A percentile compares a stretch with the other conserved stretches of the same genome.
Conservation (phyloP, 92 coral and sea anemone species). For the Metridium senile region DNA sequence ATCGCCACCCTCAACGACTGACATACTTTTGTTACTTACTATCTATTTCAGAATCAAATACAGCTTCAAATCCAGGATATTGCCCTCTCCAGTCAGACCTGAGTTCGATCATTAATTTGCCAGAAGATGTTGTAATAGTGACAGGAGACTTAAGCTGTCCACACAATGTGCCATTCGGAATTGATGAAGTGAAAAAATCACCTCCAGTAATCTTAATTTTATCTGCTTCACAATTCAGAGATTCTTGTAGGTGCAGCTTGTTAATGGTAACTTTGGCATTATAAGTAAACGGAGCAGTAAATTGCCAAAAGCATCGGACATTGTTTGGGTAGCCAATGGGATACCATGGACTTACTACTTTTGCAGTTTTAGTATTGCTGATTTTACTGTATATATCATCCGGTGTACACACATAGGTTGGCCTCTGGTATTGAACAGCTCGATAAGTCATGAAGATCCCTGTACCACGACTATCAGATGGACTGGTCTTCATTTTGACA, state of each 20-base stretch:
- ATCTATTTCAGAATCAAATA: slow-evolving; percentile 21
- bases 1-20: background rate
- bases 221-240: slow-evolving; percentile 27
- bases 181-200: background rate
- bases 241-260: slow-evolving; percentile 30
- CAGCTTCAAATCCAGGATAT: slow-evolving; percentile 60
- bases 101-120: slow-evolving; percentile 15
- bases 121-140: background rate
- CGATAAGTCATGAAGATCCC: slow-evolving; percentile 14
- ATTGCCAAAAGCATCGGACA: slow-evolving; percentile 30
- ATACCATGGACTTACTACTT: slow-evolving; percentile 11
- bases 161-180: slow-evolving; percentile 24
- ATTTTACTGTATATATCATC: too few relatives aligned
- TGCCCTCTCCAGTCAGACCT: slow-evolving; percentile 45
- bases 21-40: slow-evolving; percentile 25
- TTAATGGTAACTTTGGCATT: slow-evolving; percentile 30
- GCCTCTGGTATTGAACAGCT: slow-evolving; percentile 7
- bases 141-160: slow-evolving; percentile 28
- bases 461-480: slow-evolving; percentile 8
- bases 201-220: slow-evolving; percentile 33
- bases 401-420: background rate
- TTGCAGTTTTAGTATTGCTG: background rate
- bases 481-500: slow-evolving; percentile 15
- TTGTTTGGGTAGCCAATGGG: slow-evolving; percentile 28
- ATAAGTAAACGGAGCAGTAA: slow-evolving; percentile 23